A percentile compares a stretch with the other conserved stretches of the same genome.
phyloP scores from a whole-genome alignment of 2,797 vertebrate species.

The Varecia variegata region DNA sequence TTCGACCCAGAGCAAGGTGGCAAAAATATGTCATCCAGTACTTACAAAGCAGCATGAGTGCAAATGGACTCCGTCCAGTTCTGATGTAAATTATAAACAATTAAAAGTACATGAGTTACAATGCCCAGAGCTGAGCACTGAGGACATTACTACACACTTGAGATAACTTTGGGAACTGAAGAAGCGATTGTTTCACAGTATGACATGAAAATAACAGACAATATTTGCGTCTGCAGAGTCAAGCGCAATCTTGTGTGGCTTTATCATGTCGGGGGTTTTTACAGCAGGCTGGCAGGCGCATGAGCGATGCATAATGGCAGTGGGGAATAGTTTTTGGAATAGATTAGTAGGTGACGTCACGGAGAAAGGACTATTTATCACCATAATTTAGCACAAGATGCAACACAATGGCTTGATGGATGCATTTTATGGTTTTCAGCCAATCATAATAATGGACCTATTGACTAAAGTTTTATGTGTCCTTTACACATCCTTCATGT shows the following conservation, averaged over 20 bases:
- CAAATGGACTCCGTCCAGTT: constrained; percentile 82
- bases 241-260: constrained; percentile 67
- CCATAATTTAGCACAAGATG: constrained; percentile 86
- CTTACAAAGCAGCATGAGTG: constrained; percentile 80
- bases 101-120: constrained; percentile 84
- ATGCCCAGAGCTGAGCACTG: constrained; percentile 79
- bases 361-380: constrained; percentile 86
- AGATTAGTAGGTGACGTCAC: constrained; percentile 86
- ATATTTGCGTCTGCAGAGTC: constrained; percentile 79
- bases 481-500: constrained; percentile 84
- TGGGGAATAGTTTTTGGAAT: constrained; percentile 84
- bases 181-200: constrained; percentile 83
- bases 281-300: constrained; percentile 74
- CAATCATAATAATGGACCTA: constrained; percentile 89
- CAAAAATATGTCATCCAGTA: constrained; percentile 81
- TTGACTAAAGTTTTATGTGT: constrained; percentile 86
- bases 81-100: constrained; percentile 81
- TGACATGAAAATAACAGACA: constrained; percentile 80
- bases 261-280: constrained; percentile 73
- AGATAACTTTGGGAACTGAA: constrained; percentile 80
- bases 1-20: constrained; percentile 83
- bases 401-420: constrained; percentile 86
- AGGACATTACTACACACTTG: constrained; percentile 80
- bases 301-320: constrained; percentile 84
- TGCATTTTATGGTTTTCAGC: constrained; percentile 87